Percentiles rank a stretch among this genome's conserved stretches.
Conservation (phyloP, 2,797 vertebrate species). For the Arctocebus calabarensis region DNA sequence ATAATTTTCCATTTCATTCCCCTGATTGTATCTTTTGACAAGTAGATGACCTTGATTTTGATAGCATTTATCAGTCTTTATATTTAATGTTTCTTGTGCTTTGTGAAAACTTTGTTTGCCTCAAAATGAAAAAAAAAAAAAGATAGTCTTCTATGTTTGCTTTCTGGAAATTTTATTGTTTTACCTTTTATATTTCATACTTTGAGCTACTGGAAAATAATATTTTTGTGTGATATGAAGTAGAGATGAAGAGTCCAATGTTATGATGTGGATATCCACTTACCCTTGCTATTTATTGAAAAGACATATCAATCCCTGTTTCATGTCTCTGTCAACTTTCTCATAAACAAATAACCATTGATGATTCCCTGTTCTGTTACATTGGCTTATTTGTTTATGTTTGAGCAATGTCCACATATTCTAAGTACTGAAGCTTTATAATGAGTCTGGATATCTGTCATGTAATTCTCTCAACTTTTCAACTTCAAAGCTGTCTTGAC, state of each 20-base stretch:
- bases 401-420: neutral
- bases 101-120: neutral
- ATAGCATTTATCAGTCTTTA: neutral
- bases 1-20: neutral
- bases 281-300: neutral
- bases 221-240: neutral
- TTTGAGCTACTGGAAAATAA: neutral
- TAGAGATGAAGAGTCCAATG: neutral
- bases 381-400: neutral
- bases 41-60: neutral
- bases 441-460: neutral
- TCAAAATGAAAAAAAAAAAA: neutral
- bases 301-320: neutral
- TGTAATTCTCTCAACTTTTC: neutral
- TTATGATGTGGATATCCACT: neutral
- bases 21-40: neutral
- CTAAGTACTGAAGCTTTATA: neutral
- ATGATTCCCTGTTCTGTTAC: neutral
- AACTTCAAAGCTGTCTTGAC: neutral
- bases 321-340: neutral
- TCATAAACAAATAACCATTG: neutral
- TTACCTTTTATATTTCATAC: neutral
- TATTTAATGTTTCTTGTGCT: neutral
- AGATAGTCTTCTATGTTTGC: neutral
- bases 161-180: neutral